Evolutionary conservation across 1,140 invertebrate species (phyloP).

Genomic region (Dryas iulia): DNA sequence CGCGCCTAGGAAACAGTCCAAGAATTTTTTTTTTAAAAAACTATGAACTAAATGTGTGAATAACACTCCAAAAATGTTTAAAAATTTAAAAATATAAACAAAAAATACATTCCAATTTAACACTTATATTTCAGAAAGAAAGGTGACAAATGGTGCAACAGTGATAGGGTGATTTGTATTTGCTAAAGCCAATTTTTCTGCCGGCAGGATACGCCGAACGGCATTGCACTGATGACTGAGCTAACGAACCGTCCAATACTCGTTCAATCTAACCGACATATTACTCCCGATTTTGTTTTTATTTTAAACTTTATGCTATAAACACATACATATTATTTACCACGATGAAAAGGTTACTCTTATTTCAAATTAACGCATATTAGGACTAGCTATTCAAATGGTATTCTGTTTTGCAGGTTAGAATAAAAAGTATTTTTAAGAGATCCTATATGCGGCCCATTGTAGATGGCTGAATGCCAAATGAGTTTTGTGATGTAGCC

Average conservation of each 20-base stretch:
- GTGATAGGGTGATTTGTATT: conserved; percentile 64
- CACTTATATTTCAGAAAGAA: conserved; percentile 4
- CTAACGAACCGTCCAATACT: conserved; percentile 64
- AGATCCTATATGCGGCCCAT: conserved; percentile 58
- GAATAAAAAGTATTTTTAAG: conserved; percentile 71
- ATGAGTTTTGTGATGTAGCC: conserved; percentile 75
- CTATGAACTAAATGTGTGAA: no score
- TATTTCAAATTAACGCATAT: neutral
- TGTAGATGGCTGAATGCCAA: conserved; percentile 76
- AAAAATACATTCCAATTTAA: neutral
- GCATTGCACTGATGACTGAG: conserved; percentile 49
- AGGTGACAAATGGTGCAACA: conserved; percentile 24
- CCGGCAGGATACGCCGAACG: conserved; percentile 43
- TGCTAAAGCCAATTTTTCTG: conserved; percentile 62
- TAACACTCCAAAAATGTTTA: no score
- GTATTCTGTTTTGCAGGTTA: conserved; percentile 47
- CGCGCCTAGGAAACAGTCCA: no score
- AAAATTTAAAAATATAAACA: neutral
- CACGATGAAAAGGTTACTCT: neutral
- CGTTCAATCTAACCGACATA: conserved; percentile 51
- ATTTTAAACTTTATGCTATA: neutral
- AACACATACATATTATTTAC: neutral
- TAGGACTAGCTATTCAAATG: conserved; percentile 30
- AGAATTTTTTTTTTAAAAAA: no score
- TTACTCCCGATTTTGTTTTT: conserved; percentile 43